These are phyloP conservation scores for Acrocephalus arundinaceus DNA, from an alignment of 2,113 vertebrate genomes.

Conservation along the genomic window DNA sequence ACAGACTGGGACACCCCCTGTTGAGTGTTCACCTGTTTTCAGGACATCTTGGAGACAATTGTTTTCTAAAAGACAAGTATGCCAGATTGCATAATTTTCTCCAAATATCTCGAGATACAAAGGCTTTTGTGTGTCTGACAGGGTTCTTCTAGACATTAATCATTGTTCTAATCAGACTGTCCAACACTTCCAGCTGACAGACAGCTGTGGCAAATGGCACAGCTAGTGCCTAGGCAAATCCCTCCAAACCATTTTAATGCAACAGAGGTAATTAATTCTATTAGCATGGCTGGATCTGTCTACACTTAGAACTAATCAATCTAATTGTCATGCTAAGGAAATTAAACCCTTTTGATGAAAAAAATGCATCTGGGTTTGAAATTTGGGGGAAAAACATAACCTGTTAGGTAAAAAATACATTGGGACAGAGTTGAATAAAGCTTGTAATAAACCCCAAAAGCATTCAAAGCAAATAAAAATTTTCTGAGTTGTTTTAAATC, in stretches of 20 bases:
- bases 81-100: not conserved
- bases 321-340: slow-evolving; percentile 17
- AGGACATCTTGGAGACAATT: not conserved
- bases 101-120: not conserved
- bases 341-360: slow-evolving; percentile 9
- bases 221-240: slow-evolving; percentile 10
- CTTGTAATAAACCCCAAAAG: not conserved
- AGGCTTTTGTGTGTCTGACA: slow-evolving; percentile 3
- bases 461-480: not conserved
- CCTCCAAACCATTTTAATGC: not conserved
- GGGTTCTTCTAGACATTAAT: slow-evolving; percentile 4
- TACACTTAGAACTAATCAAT: slow-evolving; percentile 32
- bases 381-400: not conserved
- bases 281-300: slow-evolving; percentile 8
- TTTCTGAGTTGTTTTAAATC: not conserved
- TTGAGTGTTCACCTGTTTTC: slow-evolving; percentile 4
- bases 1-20: not conserved
- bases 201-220: slow-evolving; percentile 47
- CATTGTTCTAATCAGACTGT: not conserved
- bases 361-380: not conserved
- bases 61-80: not conserved
- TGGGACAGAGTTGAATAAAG: not conserved
- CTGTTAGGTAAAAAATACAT: not conserved
- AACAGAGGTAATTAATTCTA: slow-evolving; percentile 32
- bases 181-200: not conserved